phyloP scores from a whole-genome alignment of 2,113 vertebrate genomes.

The Pipa parva region DNA sequence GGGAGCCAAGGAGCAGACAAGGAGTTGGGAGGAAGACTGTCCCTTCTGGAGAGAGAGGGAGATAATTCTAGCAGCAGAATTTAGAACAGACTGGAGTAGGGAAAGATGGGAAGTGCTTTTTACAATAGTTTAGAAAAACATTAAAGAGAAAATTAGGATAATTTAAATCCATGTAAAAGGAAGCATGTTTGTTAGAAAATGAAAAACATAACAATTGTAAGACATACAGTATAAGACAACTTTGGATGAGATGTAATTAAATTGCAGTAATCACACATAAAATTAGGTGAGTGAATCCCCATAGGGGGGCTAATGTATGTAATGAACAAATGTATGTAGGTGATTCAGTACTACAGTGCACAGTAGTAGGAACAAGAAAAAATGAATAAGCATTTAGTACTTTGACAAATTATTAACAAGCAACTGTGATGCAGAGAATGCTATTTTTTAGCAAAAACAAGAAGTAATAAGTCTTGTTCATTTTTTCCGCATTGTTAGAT shows the following conservation, averaged over 20 bases:
- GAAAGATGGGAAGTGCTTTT: slow-evolving; percentile 11
- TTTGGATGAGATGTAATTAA: slow-evolving; percentile 14
- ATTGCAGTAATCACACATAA: slow-evolving; percentile 4
- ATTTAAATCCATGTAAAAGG: slow-evolving; percentile 18
- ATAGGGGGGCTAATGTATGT: slow-evolving; percentile 2
- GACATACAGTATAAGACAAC: slow-evolving; percentile 14
- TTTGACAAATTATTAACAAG: too few species aligned
- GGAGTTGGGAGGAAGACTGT: too few species aligned
- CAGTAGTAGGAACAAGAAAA: too few species aligned
- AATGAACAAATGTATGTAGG: slow-evolving; percentile 10
- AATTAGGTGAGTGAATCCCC: neutral
- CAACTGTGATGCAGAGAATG: too few species aligned
- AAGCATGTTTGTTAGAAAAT: slow-evolving; percentile 29
- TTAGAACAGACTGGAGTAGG: too few species aligned
- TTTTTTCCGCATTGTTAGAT: too few species aligned
- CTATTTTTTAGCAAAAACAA: too few species aligned
- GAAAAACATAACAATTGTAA: slow-evolving; percentile 18
- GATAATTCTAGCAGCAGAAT: too few species aligned
- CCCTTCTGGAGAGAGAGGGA: too few species aligned
- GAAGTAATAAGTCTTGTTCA: too few species aligned
- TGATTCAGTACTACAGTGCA: slow-evolving; percentile 9
- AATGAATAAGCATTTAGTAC: too few species aligned
- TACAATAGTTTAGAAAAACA: neutral
- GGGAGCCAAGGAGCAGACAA: too few species aligned
- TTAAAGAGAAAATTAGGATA: neutral